Evolutionary conservation across 2,888 invertebrate species (phyloP).

Genomic region (Campaea margaritaria): DNA sequence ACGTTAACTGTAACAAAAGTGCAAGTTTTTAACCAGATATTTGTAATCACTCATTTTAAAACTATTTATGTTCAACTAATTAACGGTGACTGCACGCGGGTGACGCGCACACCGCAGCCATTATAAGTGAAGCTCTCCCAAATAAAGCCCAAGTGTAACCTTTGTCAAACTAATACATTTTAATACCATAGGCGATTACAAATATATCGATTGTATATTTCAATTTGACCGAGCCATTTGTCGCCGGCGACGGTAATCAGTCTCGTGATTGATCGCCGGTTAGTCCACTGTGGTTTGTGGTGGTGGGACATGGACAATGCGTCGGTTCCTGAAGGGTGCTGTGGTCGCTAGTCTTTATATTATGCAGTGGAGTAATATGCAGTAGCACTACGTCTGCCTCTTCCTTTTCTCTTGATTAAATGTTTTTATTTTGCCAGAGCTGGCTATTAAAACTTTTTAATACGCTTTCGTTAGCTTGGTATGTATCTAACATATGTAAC

Average conservation of each 20-base stretch:
- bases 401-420: background rate
- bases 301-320: background rate
- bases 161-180: background rate
- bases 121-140: background rate
- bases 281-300: background rate
- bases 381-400: background rate
- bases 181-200: slow-evolving; percentile 8
- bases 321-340: background rate
- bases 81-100: no score
- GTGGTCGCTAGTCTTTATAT: background rate
- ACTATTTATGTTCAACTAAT: no score
- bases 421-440: no score
- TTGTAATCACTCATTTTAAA: no score
- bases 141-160: no score
- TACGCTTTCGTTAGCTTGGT: no score
- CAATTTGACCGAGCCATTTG: slow-evolving; percentile 17
- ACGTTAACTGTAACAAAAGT: no score
- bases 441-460: no score
- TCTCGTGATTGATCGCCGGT: slow-evolving; percentile 17
- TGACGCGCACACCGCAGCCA: no score
- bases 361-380: background rate
- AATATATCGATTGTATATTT: slow-evolving; percentile 14
- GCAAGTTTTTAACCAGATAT: no score
- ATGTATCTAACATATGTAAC: no score
- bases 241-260: slow-evolving; percentile 8